Percentiles rank a stretch among this genome's conserved stretches.
Evolutionary conservation across 2,113 vertebrate species (phyloP).

Genomic region (Plecotus auritus): DNA sequence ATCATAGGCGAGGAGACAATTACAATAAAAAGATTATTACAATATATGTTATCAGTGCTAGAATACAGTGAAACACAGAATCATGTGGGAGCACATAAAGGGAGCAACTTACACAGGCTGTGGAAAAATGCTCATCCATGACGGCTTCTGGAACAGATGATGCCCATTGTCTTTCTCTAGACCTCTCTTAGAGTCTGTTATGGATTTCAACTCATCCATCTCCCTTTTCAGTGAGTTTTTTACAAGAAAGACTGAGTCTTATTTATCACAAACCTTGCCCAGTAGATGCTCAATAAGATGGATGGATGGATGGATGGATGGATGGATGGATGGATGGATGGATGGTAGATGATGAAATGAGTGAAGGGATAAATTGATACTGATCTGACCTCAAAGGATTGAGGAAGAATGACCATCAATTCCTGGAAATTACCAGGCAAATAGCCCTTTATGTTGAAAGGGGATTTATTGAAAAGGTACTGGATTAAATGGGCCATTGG

Average conservation of each 20-base stretch:
- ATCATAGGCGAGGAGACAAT: neutral
- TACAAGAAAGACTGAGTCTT: neutral
- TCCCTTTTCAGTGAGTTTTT: neutral
- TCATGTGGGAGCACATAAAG: neutral
- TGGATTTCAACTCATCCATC: neutral
- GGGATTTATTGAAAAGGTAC: conserved; percentile 46
- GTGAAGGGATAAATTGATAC: conserved; percentile 35
- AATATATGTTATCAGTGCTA: neutral
- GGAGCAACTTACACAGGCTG: neutral
- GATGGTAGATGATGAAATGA: neutral
- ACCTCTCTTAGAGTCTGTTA: neutral
- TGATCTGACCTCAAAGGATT: conserved; percentile 44
- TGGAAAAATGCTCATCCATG: neutral
- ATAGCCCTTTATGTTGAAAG: neutral
- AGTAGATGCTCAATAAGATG: neutral
- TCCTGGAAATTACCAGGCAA: conserved; percentile 37
- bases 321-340: neutral
- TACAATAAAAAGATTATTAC: neutral
- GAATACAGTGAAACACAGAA: neutral
- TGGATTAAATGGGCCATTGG: conserved; percentile 46
- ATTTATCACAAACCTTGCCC: conserved; percentile 29
- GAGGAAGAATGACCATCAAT: conserved; percentile 29
- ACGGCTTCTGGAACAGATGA: neutral
- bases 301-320: neutral
- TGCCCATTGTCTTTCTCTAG: neutral